These are phyloP conservation scores for Steinernema hermaphroditum DNA, from an alignment of 2,888 invertebrate species.

Conservation along the genomic window DNA sequence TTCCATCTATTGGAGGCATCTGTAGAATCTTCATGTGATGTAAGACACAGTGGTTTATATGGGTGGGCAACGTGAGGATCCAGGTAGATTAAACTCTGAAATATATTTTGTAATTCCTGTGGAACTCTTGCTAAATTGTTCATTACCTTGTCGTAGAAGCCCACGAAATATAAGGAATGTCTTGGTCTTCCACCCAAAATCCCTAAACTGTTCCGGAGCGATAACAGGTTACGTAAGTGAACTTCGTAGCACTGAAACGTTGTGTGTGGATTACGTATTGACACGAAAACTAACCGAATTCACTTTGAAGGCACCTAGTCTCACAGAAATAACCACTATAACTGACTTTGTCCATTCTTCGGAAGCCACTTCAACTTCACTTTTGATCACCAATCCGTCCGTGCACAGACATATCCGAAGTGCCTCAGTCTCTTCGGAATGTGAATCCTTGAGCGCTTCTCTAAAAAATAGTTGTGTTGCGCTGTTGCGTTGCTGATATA, in stretches of 20 bases:
- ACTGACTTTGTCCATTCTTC: slow-evolving; percentile 55
- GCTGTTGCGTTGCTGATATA: background rate
- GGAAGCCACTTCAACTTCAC: slow-evolving; percentile 45
- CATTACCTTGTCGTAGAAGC: slow-evolving; percentile 75
- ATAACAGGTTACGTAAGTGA: slow-evolving; percentile 36
- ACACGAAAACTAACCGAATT: slow-evolving; percentile 48
- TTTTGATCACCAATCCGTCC: slow-evolving; percentile 48
- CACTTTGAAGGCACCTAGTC: slow-evolving; percentile 53
- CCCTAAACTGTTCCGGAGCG: slow-evolving; percentile 77
- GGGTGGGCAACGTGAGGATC: slow-evolving; percentile 94
- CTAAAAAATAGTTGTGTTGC: slow-evolving; percentile 46
- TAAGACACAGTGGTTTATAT: slow-evolving; percentile 64
- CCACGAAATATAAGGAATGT: slow-evolving; percentile 89
- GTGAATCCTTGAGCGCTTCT: slow-evolving; percentile 45
- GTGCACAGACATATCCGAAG: slow-evolving; percentile 46
- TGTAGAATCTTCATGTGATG: slow-evolving; percentile 29
- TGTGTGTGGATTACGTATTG: background rate
- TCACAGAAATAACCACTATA: slow-evolving; percentile 49
- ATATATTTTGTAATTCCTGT: slow-evolving; percentile 27
- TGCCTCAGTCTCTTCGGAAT: slow-evolving; percentile 37
- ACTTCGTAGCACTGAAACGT: slow-evolving; percentile 39
- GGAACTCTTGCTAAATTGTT: too few relatives aligned
- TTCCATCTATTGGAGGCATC: slow-evolving; percentile 34
- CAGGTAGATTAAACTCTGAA: slow-evolving; percentile 79
- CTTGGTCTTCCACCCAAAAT: slow-evolving; percentile 89